Evolutionary conservation across 2,888 invertebrate species (phyloP).

Genomic region (Eupithecia subfuscata): DNA sequence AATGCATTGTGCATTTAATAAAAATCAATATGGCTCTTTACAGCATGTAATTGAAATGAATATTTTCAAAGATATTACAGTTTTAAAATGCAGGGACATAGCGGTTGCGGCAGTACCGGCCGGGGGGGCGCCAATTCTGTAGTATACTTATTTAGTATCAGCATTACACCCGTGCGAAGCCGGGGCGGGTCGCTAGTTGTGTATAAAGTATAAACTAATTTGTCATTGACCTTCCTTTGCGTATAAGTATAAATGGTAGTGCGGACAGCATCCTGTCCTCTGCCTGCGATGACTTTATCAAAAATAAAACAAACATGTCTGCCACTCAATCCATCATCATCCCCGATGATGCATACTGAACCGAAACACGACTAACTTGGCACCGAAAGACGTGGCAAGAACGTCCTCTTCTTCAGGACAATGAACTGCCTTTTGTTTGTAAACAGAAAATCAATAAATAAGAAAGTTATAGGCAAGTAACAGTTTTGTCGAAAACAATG

Average conservation of each 20-base stretch:
- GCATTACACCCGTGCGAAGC: too few species aligned
- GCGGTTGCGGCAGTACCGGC: too few species aligned
- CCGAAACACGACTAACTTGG: conserved; percentile 53
- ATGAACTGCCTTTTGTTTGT: conserved; percentile 46
- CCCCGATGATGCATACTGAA: conserved; percentile 42
- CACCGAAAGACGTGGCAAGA: conserved; percentile 49
- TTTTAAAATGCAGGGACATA: too few species aligned
- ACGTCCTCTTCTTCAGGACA: conserved; percentile 53
- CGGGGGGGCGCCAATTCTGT: too few species aligned
- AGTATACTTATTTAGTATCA: too few species aligned
- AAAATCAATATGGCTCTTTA: too few species aligned
- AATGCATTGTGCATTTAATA: too few species aligned
- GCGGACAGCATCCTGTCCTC: not conserved
- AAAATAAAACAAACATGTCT: conserved; percentile 24
- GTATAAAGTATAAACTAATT: not conserved
- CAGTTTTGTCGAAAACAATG: not conserved
- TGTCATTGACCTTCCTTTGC: not conserved
- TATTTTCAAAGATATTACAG: too few species aligned
- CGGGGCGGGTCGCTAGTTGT: too few species aligned
- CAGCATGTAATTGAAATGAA: too few species aligned
- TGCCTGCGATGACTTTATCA: not conserved
- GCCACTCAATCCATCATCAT: conserved; percentile 56
- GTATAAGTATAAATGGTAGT: not conserved
- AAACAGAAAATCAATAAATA: conserved; percentile 28
- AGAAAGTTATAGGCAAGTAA: conserved; percentile 1